Conservation (phyloP, 2,888 invertebrate genomes). For the Odontocolon sp. region DNA sequence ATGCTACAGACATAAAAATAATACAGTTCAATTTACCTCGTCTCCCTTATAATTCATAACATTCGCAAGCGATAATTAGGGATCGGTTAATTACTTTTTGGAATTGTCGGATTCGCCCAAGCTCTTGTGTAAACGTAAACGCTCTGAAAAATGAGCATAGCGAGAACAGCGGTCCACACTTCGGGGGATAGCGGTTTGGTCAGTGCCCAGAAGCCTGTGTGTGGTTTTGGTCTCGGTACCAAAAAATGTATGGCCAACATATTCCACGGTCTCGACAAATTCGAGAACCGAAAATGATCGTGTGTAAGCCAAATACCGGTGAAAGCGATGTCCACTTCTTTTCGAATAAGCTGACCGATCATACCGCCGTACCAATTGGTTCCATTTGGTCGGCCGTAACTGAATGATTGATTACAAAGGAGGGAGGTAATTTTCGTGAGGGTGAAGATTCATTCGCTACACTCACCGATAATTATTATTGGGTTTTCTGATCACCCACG, state of each 20-base stretch:
- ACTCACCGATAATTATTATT: conserved; percentile 64
- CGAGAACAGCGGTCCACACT: conserved; percentile 69
- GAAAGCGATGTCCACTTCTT: conserved; percentile 74
- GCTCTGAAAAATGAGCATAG: conserved; percentile 63
- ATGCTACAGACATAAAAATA: too few species aligned
- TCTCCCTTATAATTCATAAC: too few species aligned
- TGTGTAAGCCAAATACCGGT: conserved; percentile 71
- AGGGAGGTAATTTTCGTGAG: background rate
- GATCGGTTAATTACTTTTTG: conserved; percentile 64
- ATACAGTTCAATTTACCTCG: too few species aligned
- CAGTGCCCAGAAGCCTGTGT: conserved; percentile 74
- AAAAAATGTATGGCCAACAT: conserved; percentile 70
- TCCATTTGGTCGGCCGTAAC: conserved; percentile 70
- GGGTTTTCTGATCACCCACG: conserved; percentile 70
- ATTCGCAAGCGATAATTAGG: too few species aligned
- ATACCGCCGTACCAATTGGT: conserved; percentile 72
- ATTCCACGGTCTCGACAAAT: conserved; percentile 72
- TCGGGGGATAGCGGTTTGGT: conserved; percentile 69
- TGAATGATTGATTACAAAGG: conserved; percentile 30
- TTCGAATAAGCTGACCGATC: conserved; percentile 66
- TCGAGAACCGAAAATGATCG: conserved; percentile 64
- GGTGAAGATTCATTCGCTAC: conserved; percentile 9
- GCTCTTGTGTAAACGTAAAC: conserved; percentile 67
- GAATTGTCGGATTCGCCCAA: conserved; percentile 67
- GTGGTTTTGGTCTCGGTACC: conserved; percentile 74